These are phyloP conservation scores for Thyatira batis DNA, from an alignment of 2,888 invertebrate genomes.

Conservation along the genomic window DNA sequence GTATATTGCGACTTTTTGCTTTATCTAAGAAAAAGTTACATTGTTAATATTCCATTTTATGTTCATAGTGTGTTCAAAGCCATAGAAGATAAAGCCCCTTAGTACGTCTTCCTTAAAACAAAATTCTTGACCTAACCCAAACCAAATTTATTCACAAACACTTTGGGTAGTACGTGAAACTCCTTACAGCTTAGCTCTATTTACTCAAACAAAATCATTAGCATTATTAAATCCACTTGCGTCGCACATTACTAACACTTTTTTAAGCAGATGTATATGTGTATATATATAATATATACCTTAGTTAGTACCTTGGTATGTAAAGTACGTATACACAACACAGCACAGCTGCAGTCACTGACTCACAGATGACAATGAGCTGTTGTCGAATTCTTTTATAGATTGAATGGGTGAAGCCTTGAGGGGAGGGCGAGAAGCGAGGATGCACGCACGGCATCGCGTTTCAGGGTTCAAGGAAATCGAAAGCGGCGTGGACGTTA, in stretches of 20 bases:
- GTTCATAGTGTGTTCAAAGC: not conserved
- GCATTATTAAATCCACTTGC: conserved; percentile 1
- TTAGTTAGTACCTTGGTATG: conserved; percentile 54
- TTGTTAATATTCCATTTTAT: not conserved
- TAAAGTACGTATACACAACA: conserved; percentile 68
- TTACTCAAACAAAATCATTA: not conserved
- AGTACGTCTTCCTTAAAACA: too few relatives aligned
- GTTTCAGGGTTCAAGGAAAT: conserved; percentile 52
- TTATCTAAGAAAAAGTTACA: too few relatives aligned
- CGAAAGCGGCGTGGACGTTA: conserved; percentile 12
- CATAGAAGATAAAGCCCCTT: too few relatives aligned
- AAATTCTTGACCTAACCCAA: not conserved
- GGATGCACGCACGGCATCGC: conserved; percentile 39
- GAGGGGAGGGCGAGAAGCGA: conserved; percentile 57
- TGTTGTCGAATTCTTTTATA: conserved; percentile 73
- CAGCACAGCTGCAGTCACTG: conserved; percentile 73
- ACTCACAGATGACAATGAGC: conserved; percentile 68
- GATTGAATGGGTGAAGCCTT: conserved; percentile 56
- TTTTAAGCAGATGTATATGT: conserved; percentile 2
- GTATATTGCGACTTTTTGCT: too few relatives aligned
- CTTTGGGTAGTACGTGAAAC: not conserved
- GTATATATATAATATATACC: too few relatives aligned
- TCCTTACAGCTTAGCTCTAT: not conserved
- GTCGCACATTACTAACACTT: not conserved
- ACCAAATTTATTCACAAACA: not conserved